Percentiles rank a stretch among this genome's conserved stretches.
Conservation (phyloP, 2,888 invertebrate genomes). For the Panorpa germanica region DNA sequence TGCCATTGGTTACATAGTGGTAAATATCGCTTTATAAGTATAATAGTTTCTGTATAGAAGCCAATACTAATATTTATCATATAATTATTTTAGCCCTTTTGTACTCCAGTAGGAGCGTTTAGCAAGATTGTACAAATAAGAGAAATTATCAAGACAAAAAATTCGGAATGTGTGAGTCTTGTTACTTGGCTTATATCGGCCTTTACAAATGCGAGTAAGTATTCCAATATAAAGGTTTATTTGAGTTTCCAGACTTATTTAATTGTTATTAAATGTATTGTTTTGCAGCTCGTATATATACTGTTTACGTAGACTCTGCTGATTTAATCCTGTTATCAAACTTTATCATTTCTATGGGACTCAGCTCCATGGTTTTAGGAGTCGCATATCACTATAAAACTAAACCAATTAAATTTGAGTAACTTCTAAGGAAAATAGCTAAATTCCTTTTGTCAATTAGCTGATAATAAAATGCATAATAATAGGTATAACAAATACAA, state of each 20-base stretch:
- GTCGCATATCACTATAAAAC: slow-evolving; percentile 51
- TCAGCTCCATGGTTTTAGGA: slow-evolving; percentile 49
- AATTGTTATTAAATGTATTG: too few relatives aligned
- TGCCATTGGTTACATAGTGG: slow-evolving; percentile 39
- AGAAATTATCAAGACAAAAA: slow-evolving; percentile 47
- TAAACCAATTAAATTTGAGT: slow-evolving; percentile 20
- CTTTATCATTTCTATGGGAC: slow-evolving; percentile 46
- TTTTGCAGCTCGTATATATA: slow-evolving; percentile 58
- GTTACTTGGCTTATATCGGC: slow-evolving; percentile 69
- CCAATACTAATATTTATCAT: slow-evolving; percentile 8
- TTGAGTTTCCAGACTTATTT: too few relatives aligned
- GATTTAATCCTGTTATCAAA: slow-evolving; percentile 53
- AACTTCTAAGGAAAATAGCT: slow-evolving; percentile 11
- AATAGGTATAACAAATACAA: too few relatives aligned
- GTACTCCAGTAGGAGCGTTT: slow-evolving; percentile 64
- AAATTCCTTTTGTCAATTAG: too few relatives aligned
- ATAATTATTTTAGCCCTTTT: slow-evolving; percentile 37
- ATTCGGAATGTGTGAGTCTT: slow-evolving; percentile 59
- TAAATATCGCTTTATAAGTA: too few relatives aligned
- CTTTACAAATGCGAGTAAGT: slow-evolving; percentile 63
- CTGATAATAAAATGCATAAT: too few relatives aligned
- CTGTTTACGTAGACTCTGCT: slow-evolving; percentile 58
- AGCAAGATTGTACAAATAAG: slow-evolving; percentile 64
- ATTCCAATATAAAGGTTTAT: too few relatives aligned
- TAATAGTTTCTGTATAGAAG: too few relatives aligned